phyloP scores from a whole-genome alignment of 2,888 invertebrate species.

The Coelopa pilipes region DNA sequence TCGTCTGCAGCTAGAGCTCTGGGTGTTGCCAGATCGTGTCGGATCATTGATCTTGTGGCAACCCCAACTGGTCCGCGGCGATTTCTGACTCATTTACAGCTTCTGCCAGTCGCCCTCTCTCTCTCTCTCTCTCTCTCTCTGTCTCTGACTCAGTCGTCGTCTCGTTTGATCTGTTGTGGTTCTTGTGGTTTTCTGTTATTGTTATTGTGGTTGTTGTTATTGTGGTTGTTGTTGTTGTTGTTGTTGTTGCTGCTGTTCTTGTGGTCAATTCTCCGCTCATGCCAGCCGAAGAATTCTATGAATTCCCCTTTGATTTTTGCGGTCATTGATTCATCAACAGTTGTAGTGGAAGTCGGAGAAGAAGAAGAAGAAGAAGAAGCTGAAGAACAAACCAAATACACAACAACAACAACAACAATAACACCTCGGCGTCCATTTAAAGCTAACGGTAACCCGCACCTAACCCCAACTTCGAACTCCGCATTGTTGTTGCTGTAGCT shows the following conservation, averaged over 20 bases:
- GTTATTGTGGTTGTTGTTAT: background rate
- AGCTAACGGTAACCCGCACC: slow-evolving; percentile 3
- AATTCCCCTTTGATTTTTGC: background rate
- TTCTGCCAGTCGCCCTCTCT: background rate
- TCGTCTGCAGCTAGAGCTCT: slow-evolving; percentile 22
- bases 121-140: no score
- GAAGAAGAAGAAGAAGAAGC: no score
- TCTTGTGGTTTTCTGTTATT: background rate
- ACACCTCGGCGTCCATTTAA: background rate
- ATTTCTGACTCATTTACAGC: background rate
- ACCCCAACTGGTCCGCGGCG: background rate
- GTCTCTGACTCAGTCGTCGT: background rate
- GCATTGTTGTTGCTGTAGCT: background rate
- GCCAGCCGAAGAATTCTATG: slow-evolving; percentile 2
- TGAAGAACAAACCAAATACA: no score
- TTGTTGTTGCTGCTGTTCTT: background rate
- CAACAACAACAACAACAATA: no score
- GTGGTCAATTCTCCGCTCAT: background rate
- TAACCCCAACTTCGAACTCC: background rate
- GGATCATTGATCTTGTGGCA: slow-evolving; percentile 31
- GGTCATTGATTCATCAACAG: background rate
- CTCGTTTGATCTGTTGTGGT: background rate
- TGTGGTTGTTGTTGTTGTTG: background rate
- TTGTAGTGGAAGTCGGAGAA: background rate
- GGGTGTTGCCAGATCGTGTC: slow-evolving; percentile 11